Evolutionary conservation across 1,140 invertebrate genomes (phyloP), one percentile per base, ranked within the genome.

Genomic region (Augochlora pura): DNA sequence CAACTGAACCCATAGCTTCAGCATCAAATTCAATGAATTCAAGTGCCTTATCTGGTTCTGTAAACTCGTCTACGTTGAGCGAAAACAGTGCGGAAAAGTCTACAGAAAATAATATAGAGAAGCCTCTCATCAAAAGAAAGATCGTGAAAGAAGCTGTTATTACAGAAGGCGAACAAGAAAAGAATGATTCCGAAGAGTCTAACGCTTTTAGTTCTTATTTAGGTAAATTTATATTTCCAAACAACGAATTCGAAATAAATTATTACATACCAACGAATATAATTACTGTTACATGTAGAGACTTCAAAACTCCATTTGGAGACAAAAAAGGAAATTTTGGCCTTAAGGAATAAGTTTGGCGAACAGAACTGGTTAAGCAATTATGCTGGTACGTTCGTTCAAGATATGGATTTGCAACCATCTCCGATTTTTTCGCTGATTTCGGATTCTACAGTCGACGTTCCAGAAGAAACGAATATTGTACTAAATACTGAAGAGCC

Each of bases 261-360:
- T 32, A 49, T 46, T 63, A 23, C 10, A 42, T 39, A 2, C n/a
- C 7, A 73, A 49, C 14, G 23, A 39, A 42, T 57, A 18, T 4
- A 49, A 66, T 32, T 54, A 38, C 18, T 54, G 12, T 69, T 75
- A 52, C 81, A 72, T 65, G 32, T 76, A 89, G 91, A 90, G 64
- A 75, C 85, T 21, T 91, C 91, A 21, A 89, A 86, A 38, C 92
- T 94, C 68, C 93, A 95, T 86, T 89, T 96, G 63, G 94, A 95
- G 84, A 94, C 94, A 0, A 95, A 95, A 82, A 93, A 94, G 77
- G 93, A 95, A 88, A 94, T 96, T 69, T 91, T 95, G 70, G 92
- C 91, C 25, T 75, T 95, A 14, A 89, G 94, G 18, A 87, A 94
- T 75, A 93, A 93, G 57, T 95, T 94, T 88, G 95, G 95, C 12